Evolutionary conservation across 2,113 vertebrate species (phyloP).

Genomic region (Oryzias javanicus): DNA sequence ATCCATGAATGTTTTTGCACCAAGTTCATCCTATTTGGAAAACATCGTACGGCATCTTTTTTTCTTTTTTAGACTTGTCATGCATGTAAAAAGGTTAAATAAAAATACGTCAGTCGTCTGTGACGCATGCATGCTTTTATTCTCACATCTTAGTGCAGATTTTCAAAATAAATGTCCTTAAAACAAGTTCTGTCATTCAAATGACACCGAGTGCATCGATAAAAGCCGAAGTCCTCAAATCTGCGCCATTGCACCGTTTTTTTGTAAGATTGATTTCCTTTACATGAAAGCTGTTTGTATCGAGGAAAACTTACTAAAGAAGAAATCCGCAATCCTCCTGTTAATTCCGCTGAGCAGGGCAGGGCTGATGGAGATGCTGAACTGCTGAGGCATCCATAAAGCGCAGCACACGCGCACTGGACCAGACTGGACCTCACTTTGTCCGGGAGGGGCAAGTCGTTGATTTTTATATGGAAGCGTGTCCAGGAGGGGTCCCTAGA

Average conservation of each 20-base stretch:
- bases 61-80: conserved; percentile 14
- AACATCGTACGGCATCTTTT: conserved; percentile 1
- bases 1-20: conserved; percentile 3
- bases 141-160: background rate
- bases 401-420: conserved; percentile 57
- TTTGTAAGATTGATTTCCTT: too few relatives aligned
- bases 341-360: conserved; percentile 55
- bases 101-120: conserved; percentile 39
- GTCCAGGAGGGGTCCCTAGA: conserved; percentile 53
- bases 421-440: conserved; percentile 41
- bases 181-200: conserved; percentile 7
- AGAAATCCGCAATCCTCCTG: conserved; percentile 31
- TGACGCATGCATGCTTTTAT: conserved; percentile 29
- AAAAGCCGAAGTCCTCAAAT: too few relatives aligned
- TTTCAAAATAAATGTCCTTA: background rate
- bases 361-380: conserved; percentile 72
- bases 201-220: too few relatives aligned
- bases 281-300: background rate
- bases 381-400: conserved; percentile 72
- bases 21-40: conserved; percentile 31
- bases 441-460: conserved; percentile 55
- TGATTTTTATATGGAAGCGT: conserved; percentile 61
- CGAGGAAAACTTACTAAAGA: conserved; percentile 39
- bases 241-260: too few relatives aligned
- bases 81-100: conserved; percentile 15